A percentile compares a stretch with the other conserved stretches of the same genome.
phyloP scores from a whole-genome alignment of 2,113 vertebrate species.

The Oplegnathus fasciatus region DNA sequence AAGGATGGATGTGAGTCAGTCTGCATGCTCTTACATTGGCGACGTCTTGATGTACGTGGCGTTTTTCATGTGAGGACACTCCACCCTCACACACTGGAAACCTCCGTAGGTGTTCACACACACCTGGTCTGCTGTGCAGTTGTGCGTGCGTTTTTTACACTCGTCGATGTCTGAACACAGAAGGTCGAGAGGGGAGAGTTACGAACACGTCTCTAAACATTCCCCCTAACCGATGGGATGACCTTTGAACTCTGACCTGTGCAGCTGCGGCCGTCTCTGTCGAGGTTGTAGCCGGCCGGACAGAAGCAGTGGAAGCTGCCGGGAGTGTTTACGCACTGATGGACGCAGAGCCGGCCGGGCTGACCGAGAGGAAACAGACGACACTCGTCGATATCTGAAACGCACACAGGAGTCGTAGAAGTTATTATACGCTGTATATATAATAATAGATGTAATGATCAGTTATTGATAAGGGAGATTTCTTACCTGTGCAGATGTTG shows the following conservation, averaged over 20 bases:
- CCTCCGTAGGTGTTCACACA: conserved; percentile 89
- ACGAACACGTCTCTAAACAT: background rate
- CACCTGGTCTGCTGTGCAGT: conserved; percentile 82
- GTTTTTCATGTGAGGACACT: conserved; percentile 84
- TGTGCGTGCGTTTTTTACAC: conserved; percentile 81
- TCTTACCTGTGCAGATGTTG: conserved; percentile 87
- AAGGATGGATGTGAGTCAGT: background rate
- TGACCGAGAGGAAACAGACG: conserved; percentile 83
- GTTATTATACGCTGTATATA: too few relatives aligned
- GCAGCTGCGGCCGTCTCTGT: conserved; percentile 81
- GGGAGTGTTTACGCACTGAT: conserved; percentile 87
- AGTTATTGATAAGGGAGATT: background rate
- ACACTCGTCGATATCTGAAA: conserved; percentile 89
- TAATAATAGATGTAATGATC: too few relatives aligned
- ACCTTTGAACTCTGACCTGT: conserved; percentile 79
- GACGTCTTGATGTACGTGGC: conserved; percentile 90
- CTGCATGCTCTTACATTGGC: conserved; percentile 80
- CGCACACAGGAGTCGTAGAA: background rate
- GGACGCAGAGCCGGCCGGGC: conserved; percentile 84
- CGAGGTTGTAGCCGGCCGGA: conserved; percentile 85
- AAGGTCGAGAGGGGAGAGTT: conserved; percentile 1
- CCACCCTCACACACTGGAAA: conserved; percentile 84
- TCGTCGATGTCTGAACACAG: conserved; percentile 85
- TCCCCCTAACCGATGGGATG: accelerated
- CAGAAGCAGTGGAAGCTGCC: conserved; percentile 90